phyloP scores from a whole-genome alignment of 2,797 vertebrate genomes.

The Hybognathus amarus region DNA sequence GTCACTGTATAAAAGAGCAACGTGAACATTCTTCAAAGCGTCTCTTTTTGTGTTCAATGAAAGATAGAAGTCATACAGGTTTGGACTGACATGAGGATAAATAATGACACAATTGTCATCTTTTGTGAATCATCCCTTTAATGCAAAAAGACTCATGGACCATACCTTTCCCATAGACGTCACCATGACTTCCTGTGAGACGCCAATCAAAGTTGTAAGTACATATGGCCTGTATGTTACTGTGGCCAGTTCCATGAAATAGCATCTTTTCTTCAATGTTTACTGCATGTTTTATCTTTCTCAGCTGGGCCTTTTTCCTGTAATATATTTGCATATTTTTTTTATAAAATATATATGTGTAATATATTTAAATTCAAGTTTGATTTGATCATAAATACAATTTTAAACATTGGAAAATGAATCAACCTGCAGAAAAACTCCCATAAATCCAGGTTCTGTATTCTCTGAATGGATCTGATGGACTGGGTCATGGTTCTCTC shows the following conservation, averaged over 20 bases:
- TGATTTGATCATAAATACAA: too few species aligned
- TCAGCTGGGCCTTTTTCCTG: constrained; percentile 95
- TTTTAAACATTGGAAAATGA: not conserved
- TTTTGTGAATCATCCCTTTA: not conserved
- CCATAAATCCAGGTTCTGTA: constrained; percentile 97
- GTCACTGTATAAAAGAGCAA: not conserved
- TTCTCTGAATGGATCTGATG: constrained; percentile 92
- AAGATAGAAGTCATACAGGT: not conserved
- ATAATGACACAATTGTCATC: not conserved
- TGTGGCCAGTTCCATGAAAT: constrained; percentile 94
- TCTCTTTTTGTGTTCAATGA: not conserved
- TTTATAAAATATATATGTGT: not conserved
- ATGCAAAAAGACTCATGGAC: not conserved
- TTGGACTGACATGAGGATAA: not conserved
- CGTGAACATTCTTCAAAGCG: not conserved
- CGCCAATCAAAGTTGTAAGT: constrained; percentile 98
- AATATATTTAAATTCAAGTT: not conserved
- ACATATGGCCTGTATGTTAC: constrained; percentile 96
- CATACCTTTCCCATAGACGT: constrained; percentile 95
- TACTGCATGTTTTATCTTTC: constrained; percentile 87
- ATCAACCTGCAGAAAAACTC: constrained; percentile 96
- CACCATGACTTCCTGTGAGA: constrained; percentile 92
- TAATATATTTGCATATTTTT: not conserved
- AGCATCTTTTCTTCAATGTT: constrained; percentile 94
- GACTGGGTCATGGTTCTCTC: constrained; percentile 92